These are phyloP conservation scores for Therioaphis trifolii DNA, from an alignment of 2,888 invertebrate genomes.

Conservation along the genomic window DNA sequence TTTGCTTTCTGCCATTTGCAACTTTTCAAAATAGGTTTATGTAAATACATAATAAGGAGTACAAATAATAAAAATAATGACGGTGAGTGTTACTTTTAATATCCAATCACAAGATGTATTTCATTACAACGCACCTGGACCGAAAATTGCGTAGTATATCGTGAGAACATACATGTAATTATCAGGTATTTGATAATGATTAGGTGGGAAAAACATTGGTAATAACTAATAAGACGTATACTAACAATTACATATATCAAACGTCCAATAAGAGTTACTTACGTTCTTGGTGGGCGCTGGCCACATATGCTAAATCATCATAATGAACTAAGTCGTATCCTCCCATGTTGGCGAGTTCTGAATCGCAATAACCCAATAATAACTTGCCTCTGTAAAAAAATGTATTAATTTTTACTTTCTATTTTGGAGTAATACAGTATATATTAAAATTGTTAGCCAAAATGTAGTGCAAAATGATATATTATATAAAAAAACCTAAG, in stretches of 20 bases:
- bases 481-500: too few relatives aligned
- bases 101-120: constrained; percentile 7
- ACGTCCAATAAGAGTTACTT: constrained; percentile 70
- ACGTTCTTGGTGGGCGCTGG: constrained; percentile 99
- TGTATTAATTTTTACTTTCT: neutral
- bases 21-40: too few relatives aligned
- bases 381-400: constrained; percentile 83
- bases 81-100: neutral
- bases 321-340: constrained; percentile 98
- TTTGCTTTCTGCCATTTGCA: too few relatives aligned
- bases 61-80: neutral
- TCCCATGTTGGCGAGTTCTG: constrained; percentile 91
- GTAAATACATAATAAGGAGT: neutral
- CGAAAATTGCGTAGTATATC: neutral
- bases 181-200: neutral
- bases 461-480: too few relatives aligned
- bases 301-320: constrained; percentile 96
- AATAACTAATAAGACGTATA: neutral
- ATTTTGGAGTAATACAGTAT: neutral
- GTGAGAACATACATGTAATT: neutral
- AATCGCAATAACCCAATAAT: constrained; percentile 92
- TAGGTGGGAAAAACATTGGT: neutral
- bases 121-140: neutral
- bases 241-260: neutral
- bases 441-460: neutral